Conservation (phyloP, 2,113 vertebrate genomes). For the Colius striatus region DNA sequence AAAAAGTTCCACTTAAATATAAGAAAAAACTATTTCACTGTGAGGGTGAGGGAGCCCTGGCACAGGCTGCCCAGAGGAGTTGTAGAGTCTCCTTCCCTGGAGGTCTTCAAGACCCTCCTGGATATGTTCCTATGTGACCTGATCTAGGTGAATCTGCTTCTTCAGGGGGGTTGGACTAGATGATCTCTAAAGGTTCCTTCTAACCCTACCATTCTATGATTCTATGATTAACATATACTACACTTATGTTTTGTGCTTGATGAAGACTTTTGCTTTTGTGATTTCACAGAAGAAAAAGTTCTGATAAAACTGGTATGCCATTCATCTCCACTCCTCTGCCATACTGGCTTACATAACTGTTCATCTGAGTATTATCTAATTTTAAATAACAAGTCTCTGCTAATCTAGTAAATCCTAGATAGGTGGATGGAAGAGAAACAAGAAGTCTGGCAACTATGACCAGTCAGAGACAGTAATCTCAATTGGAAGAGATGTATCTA, state of each 20-base stretch:
- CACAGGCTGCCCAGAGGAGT: too few species aligned
- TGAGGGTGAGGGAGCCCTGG: too few species aligned
- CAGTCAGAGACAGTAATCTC: neutral
- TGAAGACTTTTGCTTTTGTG: neutral
- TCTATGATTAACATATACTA: neutral
- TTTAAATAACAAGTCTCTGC: neutral
- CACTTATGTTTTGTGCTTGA: neutral
- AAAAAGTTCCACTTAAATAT: too few species aligned
- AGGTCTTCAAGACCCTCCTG: too few species aligned
- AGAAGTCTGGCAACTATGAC: neutral
- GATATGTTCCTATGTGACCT: too few species aligned
- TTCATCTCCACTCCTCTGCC: neutral
- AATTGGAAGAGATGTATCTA: neutral
- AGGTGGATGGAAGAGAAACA: neutral
- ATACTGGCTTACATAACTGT: neutral
- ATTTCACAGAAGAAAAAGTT: neutral
- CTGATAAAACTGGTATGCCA: neutral
- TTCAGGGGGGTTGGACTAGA: too few species aligned
- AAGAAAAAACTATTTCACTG: too few species aligned
- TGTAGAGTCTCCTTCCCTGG: too few species aligned
- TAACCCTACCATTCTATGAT: too few species aligned
- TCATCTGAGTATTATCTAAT: neutral
- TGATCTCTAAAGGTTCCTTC: too few species aligned
- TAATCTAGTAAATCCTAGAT: neutral
- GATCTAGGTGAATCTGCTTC: too few species aligned